Conservation (phyloP, 64 coral and sea anemone genomes). For the Montipora foliosa region DNA sequence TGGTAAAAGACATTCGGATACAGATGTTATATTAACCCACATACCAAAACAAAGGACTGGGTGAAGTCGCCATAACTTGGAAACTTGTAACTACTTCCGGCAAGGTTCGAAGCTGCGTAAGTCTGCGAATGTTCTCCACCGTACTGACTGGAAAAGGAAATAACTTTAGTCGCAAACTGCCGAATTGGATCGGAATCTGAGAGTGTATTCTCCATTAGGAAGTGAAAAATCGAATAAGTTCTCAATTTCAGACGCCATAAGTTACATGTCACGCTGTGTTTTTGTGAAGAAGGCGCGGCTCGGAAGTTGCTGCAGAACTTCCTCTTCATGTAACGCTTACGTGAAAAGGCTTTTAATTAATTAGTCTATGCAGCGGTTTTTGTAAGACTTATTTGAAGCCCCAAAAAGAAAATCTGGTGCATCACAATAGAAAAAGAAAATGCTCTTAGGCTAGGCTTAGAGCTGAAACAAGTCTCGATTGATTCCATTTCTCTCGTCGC, state of each 20-base stretch:
- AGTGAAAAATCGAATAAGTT: background rate
- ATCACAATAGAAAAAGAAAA: too few species aligned
- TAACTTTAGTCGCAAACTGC: slow-evolving; percentile 64
- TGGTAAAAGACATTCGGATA: too few species aligned
- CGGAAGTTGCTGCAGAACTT: background rate
- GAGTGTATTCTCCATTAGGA: background rate
- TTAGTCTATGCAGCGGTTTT: too few species aligned
- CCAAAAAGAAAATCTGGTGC: too few species aligned
- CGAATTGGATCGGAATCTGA: background rate
- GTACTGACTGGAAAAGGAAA: slow-evolving; percentile 95
- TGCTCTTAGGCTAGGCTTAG: too few species aligned
- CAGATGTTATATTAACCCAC: slow-evolving; percentile 5
- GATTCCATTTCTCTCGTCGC: too few species aligned
- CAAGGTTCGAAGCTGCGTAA: slow-evolving; percentile 80
- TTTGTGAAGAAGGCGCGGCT: background rate
- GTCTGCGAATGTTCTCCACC: slow-evolving; percentile 61
- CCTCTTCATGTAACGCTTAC: background rate
- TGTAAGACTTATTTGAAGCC: too few species aligned
- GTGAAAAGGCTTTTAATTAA: background rate
- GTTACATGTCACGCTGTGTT: too few species aligned
- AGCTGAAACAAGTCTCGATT: too few species aligned
- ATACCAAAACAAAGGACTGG: slow-evolving; percentile 88
- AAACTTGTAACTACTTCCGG: slow-evolving; percentile 73
- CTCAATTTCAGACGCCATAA: background rate
- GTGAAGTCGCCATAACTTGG: slow-evolving; percentile 93